A percentile compares a stretch with the other conserved stretches of the same genome.
Conservation (phyloP, 1,140 invertebrate species). For the Melanaphis sacchari region DNA sequence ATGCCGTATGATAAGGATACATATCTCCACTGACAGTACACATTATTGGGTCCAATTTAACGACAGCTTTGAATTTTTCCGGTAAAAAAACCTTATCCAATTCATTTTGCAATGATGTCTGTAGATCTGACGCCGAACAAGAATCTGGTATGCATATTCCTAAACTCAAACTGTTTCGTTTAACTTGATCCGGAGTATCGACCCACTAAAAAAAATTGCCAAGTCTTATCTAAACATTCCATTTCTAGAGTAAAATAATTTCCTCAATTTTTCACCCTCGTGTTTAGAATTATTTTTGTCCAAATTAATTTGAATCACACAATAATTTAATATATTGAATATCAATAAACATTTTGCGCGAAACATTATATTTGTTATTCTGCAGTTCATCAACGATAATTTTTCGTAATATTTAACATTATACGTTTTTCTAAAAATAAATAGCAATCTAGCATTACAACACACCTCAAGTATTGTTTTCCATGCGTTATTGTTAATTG, state of each 20-base stretch:
- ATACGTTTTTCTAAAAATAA: background rate
- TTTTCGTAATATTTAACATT: background rate
- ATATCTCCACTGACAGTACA: conserved; percentile 2
- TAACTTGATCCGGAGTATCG: background rate
- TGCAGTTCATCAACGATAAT: background rate
- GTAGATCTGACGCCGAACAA: conserved; percentile 9
- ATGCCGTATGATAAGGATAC: background rate
- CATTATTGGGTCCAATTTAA: background rate
- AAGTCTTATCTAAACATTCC: too few species aligned
- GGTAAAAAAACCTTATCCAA: conserved; percentile 3
- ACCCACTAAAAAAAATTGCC: conserved; percentile 27
- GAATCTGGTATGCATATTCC: conserved; percentile 37
- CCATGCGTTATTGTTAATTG: background rate
- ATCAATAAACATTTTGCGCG: background rate
- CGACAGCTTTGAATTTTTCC: background rate
- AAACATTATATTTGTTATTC: background rate
- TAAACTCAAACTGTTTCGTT: conserved; percentile 14
- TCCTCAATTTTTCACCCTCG: background rate
- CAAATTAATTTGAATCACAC: background rate
- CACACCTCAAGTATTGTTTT: conserved; percentile 15
- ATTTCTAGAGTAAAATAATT: background rate
- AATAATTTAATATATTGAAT: background rate
- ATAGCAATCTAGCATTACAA: background rate
- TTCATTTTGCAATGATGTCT: background rate
- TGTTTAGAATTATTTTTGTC: too few species aligned